Conservation (phyloP, 2,888 invertebrate species). For the Chaetogeoica ovagalla region DNA sequence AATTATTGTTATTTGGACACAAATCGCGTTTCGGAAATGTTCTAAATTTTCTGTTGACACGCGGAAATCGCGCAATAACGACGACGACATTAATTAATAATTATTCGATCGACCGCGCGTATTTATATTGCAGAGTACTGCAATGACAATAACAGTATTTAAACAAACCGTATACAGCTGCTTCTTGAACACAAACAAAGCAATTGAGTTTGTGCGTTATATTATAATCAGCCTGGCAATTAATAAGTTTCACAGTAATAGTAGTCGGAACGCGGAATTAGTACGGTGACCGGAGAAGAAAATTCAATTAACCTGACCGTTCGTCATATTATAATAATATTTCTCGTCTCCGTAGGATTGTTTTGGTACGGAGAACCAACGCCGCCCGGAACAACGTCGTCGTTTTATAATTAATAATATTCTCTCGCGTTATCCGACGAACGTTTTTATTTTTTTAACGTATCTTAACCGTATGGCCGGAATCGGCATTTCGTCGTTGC, state of each 20-base stretch:
- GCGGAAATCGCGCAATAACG: constrained; percentile 17
- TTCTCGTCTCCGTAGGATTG: not conserved
- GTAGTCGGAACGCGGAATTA: not conserved
- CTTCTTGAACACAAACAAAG: constrained; percentile 27
- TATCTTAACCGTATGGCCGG: too few relatives aligned
- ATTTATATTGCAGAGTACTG: not conserved
- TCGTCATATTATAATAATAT: constrained; percentile 2
- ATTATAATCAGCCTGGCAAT: constrained; percentile 34
- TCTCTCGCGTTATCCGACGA: too few relatives aligned
- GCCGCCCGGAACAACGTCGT: too few relatives aligned
- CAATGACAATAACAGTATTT: not conserved
- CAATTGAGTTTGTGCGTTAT: constrained; percentile 47
- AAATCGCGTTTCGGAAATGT: not conserved
- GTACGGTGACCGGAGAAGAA: not conserved
- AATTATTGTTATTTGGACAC: not conserved
- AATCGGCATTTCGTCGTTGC: too few relatives aligned
- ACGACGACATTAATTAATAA: constrained; percentile 27
- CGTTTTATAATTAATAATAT: too few relatives aligned
- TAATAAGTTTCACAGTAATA: constrained; percentile 36
- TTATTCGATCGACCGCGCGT: constrained; percentile 14
- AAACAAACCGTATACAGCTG: not conserved
- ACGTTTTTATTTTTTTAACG: too few relatives aligned
- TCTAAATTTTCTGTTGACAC: not conserved
- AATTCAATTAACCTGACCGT: constrained; percentile 39
- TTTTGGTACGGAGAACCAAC: too few relatives aligned